Evolutionary conservation across 2,797 vertebrate genomes (phyloP).

Genomic region (Carapus acus): DNA sequence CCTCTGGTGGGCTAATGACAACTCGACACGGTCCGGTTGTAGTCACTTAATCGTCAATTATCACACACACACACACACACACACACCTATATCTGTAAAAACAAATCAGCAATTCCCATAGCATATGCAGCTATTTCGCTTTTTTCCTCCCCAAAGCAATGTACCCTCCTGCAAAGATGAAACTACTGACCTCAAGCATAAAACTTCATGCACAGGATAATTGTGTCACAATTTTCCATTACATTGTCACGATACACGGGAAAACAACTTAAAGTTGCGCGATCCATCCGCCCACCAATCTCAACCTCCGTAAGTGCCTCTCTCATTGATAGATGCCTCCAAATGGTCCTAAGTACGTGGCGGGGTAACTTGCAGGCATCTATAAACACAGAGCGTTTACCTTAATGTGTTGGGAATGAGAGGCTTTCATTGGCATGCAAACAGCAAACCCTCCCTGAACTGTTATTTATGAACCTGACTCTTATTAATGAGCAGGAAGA

Average conservation of each 20-base stretch:
- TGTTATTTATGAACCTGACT: constrained; percentile 59
- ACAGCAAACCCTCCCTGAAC: constrained; percentile 10
- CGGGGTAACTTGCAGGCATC: constrained; percentile 2
- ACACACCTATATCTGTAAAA: constrained; percentile 8
- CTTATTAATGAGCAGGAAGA: constrained; percentile 59
- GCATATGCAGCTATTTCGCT: neutral
- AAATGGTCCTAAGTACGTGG: constrained; percentile 9
- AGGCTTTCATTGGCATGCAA: constrained; percentile 23
- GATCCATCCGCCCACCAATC: constrained; percentile 17
- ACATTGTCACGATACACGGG: constrained; percentile 18
- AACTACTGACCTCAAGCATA: constrained; percentile 22
- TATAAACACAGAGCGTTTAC: constrained; percentile 19
- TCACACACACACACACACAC: too few species aligned
- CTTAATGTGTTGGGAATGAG: constrained; percentile 33
- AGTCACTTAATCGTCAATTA: constrained; percentile 11
- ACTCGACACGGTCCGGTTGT: neutral
- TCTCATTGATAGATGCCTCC: constrained; percentile 12
- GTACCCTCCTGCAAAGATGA: constrained; percentile 14
- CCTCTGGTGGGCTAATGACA: constrained; percentile 18
- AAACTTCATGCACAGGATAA: constrained; percentile 17
- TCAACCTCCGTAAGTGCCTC: constrained; percentile 3
- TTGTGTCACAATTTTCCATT: constrained; percentile 5
- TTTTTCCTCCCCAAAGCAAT: constrained; percentile 8
- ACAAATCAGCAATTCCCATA: constrained; percentile 5
- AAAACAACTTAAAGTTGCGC: constrained; percentile 18